These are phyloP conservation scores for Orthonyx spaldingii DNA, from an alignment of 2,113 vertebrate genomes.

Conservation along the genomic window DNA sequence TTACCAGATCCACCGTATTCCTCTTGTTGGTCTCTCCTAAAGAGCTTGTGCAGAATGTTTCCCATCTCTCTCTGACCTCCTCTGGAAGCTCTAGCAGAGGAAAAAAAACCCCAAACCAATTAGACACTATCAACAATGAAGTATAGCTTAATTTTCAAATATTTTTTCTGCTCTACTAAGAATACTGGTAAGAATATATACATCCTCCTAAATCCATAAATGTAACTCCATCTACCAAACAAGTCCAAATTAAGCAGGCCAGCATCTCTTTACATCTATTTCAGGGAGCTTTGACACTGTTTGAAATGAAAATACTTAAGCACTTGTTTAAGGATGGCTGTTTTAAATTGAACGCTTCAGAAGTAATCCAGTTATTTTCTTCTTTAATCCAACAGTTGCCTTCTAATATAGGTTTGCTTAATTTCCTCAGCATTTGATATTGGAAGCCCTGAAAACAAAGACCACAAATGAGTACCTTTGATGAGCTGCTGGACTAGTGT, in stretches of 20 bases:
- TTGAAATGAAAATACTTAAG: neutral
- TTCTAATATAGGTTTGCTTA: neutral
- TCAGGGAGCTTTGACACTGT: neutral
- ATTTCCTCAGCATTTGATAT: neutral
- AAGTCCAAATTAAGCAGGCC: neutral
- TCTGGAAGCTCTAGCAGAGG: slow-evolving; percentile 82
- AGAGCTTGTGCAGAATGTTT: slow-evolving; percentile 87
- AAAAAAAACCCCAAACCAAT: neutral
- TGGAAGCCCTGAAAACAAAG: neutral
- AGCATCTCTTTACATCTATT: neutral
- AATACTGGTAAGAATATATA: neutral
- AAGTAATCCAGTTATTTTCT: neutral
- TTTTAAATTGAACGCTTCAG: neutral
- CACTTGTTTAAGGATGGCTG: neutral
- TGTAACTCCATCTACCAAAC: neutral
- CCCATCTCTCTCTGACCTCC: slow-evolving; percentile 90
- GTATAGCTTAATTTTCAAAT: neutral
- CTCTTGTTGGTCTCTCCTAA: slow-evolving; percentile 97
- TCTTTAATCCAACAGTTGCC: neutral
- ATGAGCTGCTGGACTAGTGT: slow-evolving; percentile 85
- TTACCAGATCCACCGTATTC: slow-evolving; percentile 97
- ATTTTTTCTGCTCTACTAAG: neutral
- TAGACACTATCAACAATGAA: neutral
- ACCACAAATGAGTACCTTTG: slow-evolving; percentile 73
- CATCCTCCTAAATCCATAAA: neutral